phyloP scores from a whole-genome alignment of 2,113 vertebrate species.

The Tenebrosternarchus preto region DNA sequence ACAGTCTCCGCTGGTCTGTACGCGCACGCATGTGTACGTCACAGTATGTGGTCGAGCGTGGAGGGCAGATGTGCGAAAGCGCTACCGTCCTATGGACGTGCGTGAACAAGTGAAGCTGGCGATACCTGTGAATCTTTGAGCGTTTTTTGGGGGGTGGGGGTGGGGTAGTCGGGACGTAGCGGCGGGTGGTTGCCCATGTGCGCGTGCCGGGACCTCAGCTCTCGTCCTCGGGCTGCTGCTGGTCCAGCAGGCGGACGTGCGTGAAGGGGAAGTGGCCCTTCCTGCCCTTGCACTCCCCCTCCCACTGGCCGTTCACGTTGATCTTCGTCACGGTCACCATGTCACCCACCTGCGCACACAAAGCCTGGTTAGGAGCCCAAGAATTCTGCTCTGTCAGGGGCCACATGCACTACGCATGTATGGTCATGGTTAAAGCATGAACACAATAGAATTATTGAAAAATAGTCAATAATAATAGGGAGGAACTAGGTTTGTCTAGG shows the following conservation, averaged over 20 bases:
- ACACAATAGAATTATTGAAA: background rate
- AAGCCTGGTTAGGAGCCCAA: background rate
- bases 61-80: background rate
- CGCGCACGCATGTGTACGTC: background rate
- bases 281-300: conserved; percentile 95
- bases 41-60: background rate
- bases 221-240: conserved; percentile 88
- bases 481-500: too few relatives aligned
- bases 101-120: too few relatives aligned
- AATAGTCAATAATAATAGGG: background rate
- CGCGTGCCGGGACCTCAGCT: conserved; percentile 72
- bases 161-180: too few relatives aligned
- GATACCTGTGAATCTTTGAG: too few relatives aligned
- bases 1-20: background rate
- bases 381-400: background rate
- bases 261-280: conserved; percentile 97
- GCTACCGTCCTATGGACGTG: background rate
- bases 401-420: conserved; percentile 11
- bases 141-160: too few relatives aligned
- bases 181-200: background rate
- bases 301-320: conserved; percentile 97
- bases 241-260: conserved; percentile 92
- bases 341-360: conserved; percentile 85
- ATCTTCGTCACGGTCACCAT: conserved; percentile 98
- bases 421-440: background rate